Evolutionary conservation across 2,888 invertebrate genomes (phyloP), one percentile per base, ranked within the genome.

Genomic region (Zaprionus lineosus): DNA sequence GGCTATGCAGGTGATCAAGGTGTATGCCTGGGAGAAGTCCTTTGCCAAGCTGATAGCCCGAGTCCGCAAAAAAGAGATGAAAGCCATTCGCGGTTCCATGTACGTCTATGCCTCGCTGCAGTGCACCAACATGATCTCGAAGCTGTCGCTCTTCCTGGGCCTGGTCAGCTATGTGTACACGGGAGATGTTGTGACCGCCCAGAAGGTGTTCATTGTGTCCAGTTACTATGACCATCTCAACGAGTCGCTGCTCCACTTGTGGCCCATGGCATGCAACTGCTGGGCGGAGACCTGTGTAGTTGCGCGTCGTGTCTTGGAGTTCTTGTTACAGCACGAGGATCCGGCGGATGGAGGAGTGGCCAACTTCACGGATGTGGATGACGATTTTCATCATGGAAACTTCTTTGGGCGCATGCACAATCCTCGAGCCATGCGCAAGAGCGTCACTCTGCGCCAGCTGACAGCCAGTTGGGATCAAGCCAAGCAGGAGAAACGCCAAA

Each of bases 11-110:
- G 94, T 96, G 0, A 95, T 97, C 74, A 97, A 97, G 88, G 96
- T 96, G 96, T 96, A 96, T 84, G 94, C 95, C 0, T 97, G 96
- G 94, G 97, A 97, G 88, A 92, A 92, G 28, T 94, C 95, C 0
- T 96, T 96, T 84, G 93, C 93, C 0, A 91, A 92, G 40, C 91
- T 96, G 21, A 94, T 97, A 2, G 93, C 93, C 0, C 89, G 92
- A 19, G 93, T 96, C 0, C 91, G 97, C 75, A 92, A 93, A 77
- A 93, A 93, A 87, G 95, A 95, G 90, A 92, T 95, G 88, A 91
- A 91, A 40, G 92, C 93, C 2, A 93, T 95, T 33, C 92, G 92
- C 50, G 92, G 93, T 47, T 92, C 93, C 64, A 92, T 93, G 0
- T 93, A 93, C 89, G 91, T 94, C 0, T 91, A 93, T 33, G 94